A percentile compares a stretch with the other conserved stretches of the same genome.
Evolutionary conservation across 2,113 vertebrate genomes (phyloP).

Genomic region (Equus quagga): DNA sequence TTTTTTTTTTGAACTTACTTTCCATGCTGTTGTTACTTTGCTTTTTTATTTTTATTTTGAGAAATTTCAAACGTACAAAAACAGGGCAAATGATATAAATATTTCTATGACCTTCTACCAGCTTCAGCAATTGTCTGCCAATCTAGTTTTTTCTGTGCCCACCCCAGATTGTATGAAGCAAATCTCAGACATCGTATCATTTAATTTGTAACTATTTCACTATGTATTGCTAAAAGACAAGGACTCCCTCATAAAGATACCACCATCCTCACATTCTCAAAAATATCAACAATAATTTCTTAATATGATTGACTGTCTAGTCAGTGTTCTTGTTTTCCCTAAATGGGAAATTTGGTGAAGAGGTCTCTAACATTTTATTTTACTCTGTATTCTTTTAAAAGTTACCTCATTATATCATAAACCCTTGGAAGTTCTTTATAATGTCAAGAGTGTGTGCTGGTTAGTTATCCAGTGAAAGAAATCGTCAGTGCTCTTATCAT

Average conservation of each 20-base stretch:
- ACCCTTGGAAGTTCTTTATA: neutral
- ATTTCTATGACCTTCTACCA: neutral
- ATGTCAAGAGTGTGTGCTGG: neutral
- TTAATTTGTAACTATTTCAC: conserved; percentile 50
- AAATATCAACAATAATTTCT: conserved; percentile 2
- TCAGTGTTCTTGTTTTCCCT: neutral
- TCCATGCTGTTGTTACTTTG: neutral
- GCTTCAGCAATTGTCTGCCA: neutral
- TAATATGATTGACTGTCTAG: neutral
- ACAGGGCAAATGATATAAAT: neutral
- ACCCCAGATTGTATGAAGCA: neutral
- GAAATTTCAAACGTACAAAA: neutral
- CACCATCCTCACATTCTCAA: neutral
- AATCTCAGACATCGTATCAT: neutral
- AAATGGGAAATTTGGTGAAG: neutral
- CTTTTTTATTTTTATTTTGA: neutral
- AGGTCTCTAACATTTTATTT: conserved; percentile 20
- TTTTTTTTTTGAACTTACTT: neutral
- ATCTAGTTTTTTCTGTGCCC: neutral
- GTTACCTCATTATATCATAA: neutral
- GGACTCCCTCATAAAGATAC: neutral
- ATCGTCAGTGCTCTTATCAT: neutral
- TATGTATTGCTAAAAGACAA: neutral
- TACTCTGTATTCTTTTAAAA: neutral
- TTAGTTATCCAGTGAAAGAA: neutral